phyloP scores from a whole-genome alignment of 2,797 vertebrate genomes.

The Pangasius mekongensis region DNA sequence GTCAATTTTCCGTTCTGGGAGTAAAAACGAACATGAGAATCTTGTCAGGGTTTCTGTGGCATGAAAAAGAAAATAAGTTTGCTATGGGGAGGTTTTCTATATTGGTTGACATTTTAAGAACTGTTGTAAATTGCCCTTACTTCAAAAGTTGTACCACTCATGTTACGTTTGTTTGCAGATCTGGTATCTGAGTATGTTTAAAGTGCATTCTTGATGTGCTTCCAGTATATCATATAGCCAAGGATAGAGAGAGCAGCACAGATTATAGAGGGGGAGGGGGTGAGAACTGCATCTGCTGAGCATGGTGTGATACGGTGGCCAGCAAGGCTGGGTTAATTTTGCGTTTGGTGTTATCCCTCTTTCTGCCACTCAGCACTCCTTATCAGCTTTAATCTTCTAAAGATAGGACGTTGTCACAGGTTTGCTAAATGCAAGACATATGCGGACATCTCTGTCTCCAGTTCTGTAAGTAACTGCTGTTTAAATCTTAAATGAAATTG shows the following conservation, averaged over 20 bases:
- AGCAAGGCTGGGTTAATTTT: slow-evolving; percentile 72
- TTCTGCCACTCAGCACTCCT: slow-evolving; percentile 27
- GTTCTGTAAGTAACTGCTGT: slow-evolving; percentile 9
- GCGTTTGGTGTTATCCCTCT: slow-evolving; percentile 62
- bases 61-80: not conserved
- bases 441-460: slow-evolving; percentile 13
- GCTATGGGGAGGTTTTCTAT: not conserved
- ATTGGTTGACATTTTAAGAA: not conserved
- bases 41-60: not conserved
- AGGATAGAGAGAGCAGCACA: slow-evolving; percentile 59
- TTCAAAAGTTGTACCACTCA: not conserved
- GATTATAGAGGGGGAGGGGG: slow-evolving; percentile 66
- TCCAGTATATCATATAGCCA: slow-evolving; percentile 51
- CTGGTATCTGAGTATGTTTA: slow-evolving; percentile 31
- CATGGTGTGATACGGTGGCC: slow-evolving; percentile 87
- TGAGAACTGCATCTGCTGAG: slow-evolving; percentile 73
- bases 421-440: slow-evolving; percentile 66
- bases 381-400: slow-evolving; percentile 75
- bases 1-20: not conserved
- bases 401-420: slow-evolving; percentile 70
- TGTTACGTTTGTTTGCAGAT: slow-evolving; percentile 44
- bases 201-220: slow-evolving; percentile 23
- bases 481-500: not conserved
- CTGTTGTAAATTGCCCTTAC: not conserved
- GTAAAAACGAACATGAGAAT: not conserved